These are phyloP conservation scores for Hypomecis atomaria DNA, from an alignment of 2,888 invertebrate species.

Conservation along the genomic window DNA sequence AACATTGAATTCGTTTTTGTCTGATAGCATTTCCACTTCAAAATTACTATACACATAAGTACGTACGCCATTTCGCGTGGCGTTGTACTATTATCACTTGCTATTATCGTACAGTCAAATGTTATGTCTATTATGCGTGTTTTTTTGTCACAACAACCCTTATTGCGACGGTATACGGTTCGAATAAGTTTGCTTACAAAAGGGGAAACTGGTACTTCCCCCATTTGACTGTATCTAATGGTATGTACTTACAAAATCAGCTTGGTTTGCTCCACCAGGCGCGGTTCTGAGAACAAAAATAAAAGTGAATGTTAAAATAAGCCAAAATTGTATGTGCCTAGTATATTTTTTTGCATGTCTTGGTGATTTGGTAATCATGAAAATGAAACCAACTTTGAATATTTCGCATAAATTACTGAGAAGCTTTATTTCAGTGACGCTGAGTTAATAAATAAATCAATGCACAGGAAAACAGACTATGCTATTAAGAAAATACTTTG, in stretches of 20 bases:
- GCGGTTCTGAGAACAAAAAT: slow-evolving; percentile 53
- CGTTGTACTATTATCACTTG: slow-evolving; percentile 30
- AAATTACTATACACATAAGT: slow-evolving; percentile 28
- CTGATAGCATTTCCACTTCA: slow-evolving; percentile 3
- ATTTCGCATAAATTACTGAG: too few relatives aligned
- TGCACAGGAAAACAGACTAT: too few relatives aligned
- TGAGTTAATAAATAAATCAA: too few relatives aligned
- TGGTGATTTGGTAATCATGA: too few relatives aligned
- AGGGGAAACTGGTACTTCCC: slow-evolving; percentile 15
- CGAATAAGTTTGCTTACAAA: slow-evolving; percentile 17
- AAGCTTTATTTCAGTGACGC: too few relatives aligned
- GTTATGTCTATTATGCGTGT: slow-evolving; percentile 19
- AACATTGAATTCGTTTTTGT: slow-evolving; percentile 10
- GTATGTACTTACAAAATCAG: slow-evolving; percentile 55
- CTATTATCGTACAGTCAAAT: slow-evolving; percentile 34
- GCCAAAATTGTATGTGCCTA: not conserved
- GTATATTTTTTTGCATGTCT: too few relatives aligned
- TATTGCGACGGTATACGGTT: slow-evolving; percentile 23
- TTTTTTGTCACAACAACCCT: slow-evolving; percentile 10
- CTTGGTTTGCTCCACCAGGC: slow-evolving; percentile 40
- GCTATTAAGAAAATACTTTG: too few relatives aligned
- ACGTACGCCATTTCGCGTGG: slow-evolving; percentile 19
- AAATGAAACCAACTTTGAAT: too few relatives aligned
- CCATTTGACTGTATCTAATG: slow-evolving; percentile 32
- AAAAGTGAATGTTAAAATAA: slow-evolving; percentile 32